A percentile compares a stretch with the other conserved stretches of the same genome.
These are phyloP conservation scores for Rhincodon typus DNA, from an alignment of 2,797 vertebrate genomes.

Conservation along the genomic window DNA sequence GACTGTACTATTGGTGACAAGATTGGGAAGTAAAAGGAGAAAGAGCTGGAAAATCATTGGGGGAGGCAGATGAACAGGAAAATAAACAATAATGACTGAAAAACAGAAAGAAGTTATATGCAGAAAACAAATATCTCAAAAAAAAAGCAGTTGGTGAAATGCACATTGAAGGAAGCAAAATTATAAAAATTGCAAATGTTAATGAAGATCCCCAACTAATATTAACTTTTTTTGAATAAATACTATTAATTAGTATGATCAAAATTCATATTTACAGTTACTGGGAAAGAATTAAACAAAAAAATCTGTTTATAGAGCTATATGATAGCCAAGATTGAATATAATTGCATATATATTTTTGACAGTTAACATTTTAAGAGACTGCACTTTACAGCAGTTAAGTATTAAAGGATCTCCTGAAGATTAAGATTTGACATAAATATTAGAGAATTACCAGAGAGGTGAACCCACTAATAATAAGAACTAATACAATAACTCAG, in stretches of 20 bases:
- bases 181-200: neutral
- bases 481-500: neutral
- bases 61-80: neutral
- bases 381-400: neutral
- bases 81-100: neutral
- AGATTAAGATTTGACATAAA: neutral
- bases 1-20: neutral
- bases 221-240: neutral
- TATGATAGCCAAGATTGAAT: neutral
- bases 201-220: neutral
- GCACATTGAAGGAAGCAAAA: neutral
- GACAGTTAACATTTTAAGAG: neutral
- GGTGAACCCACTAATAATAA: neutral
- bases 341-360: neutral
- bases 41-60: neutral
- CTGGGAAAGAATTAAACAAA: neutral
- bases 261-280: conserved; percentile 10
- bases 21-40: neutral
- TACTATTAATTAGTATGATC: neutral
- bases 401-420: neutral
- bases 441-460: neutral
- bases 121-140: neutral
- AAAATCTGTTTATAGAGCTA: neutral
- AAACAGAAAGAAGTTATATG: neutral
- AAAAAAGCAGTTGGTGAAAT: neutral